These are phyloP conservation scores for Scortum barcoo DNA, from an alignment of 2,113 vertebrate genomes.

Conservation along the genomic window DNA sequence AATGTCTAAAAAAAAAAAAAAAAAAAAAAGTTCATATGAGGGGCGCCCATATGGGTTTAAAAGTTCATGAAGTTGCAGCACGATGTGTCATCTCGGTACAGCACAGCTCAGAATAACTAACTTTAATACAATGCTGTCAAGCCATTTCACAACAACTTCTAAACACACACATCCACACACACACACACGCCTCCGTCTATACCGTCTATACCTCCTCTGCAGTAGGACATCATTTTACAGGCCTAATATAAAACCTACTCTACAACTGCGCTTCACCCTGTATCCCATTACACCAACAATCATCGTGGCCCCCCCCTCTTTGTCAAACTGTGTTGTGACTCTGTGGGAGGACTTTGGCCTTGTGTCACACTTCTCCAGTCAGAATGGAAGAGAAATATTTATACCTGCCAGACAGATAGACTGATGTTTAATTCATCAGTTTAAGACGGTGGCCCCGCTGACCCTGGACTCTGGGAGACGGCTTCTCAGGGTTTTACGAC, in stretches of 20 bases:
- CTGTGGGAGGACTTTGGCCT: conserved; percentile 68
- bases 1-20: not conserved
- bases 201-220: conserved; percentile 16
- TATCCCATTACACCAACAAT: conserved; percentile 71
- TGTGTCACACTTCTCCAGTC: conserved; percentile 67
- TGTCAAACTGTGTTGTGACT: conserved; percentile 74
- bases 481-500: conserved; percentile 70
- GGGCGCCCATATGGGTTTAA: not conserved
- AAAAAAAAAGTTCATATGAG: not conserved
- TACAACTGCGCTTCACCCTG: conserved; percentile 59
- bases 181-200: not conserved
- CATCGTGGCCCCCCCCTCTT: conserved; percentile 50
- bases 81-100: not conserved
- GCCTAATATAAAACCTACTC: conserved; percentile 64
- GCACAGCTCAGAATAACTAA: not conserved
- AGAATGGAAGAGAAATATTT: conserved; percentile 81
- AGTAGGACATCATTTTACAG: conserved; percentile 63
- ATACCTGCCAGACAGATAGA: conserved; percentile 77
- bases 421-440: conserved; percentile 83
- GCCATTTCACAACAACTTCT: not conserved
- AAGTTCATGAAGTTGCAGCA: conserved; percentile 40
- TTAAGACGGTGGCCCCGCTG: conserved; percentile 69
- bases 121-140: not conserved
- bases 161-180: not conserved
- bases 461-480: conserved; percentile 67